Evolutionary conservation across 1,140 invertebrate genomes (phyloP), one percentile per base, ranked within the genome.

Genomic region (Calephelis virginiensis): DNA sequence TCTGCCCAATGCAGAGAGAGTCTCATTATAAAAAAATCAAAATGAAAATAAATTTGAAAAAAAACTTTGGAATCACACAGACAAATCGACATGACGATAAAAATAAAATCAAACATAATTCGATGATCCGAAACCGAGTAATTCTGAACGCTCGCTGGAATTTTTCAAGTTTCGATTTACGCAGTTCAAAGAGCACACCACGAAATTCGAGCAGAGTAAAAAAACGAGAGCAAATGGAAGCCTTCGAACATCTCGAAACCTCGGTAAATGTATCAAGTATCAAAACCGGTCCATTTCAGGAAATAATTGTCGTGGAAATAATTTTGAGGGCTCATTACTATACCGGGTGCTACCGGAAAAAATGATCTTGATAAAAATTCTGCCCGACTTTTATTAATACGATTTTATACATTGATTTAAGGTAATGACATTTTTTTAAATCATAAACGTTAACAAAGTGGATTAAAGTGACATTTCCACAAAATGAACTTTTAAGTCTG

Each of bases 181-280:
- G 80, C 83, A 85, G 83, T 87, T 87, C 83, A 85, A 82, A 84
- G 82, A 86, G 80, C 83, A 82, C 74, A 56, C 50, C 50, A 76
- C 77, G 82, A 84, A 84, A 81, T 76, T 76, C 73, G 74, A 82
- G 74, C 71, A 75, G 74, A 71, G 75, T 69, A 80, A 79, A 79
- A 74, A 75, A 69, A 68, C 60, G 13, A 69, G 73, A 71, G 65
- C 69, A 71, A 68, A 68, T 61, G 61, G 65, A 73, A 68, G 69
- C 65, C 64, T 71, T 68, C 72, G 47, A 14, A 47, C 70, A 74
- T 71, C 72, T 68, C 61, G 37, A 56, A 43, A 67, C 63, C 66
- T 66, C 60, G 67, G 71, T 67, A 62, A 64, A 66, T 53, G 69
- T 71, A 74, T 74, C 69, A 28, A 67, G 63, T 69, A 64, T 69